Evolutionary conservation across 1,140 invertebrate species (phyloP).

Genomic region (Stegodyphus mimosarum): DNA sequence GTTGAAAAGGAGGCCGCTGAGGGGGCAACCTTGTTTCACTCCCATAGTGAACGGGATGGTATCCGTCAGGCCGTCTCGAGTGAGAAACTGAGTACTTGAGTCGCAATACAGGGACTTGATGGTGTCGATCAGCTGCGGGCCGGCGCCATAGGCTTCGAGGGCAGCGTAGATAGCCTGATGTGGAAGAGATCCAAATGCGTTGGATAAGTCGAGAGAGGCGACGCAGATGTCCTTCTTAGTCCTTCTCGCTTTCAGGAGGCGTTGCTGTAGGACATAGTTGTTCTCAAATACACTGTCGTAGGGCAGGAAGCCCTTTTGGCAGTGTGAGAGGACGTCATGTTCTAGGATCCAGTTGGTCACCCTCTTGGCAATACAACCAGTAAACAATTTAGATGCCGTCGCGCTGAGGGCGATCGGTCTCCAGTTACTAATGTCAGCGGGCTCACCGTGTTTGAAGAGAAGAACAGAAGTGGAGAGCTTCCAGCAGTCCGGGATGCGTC

Average conservation of each 20-base stretch:
- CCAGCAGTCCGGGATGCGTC: constrained; percentile 14
- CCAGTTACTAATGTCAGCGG: constrained; percentile 62
- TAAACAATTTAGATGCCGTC: background rate
- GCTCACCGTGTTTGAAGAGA: constrained; percentile 61
- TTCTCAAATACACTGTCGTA: constrained; percentile 10
- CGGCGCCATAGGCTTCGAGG: constrained; percentile 4
- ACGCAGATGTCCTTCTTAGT: constrained; percentile 39
- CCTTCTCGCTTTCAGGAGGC: constrained; percentile 31
- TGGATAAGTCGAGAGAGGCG: constrained; percentile 64
- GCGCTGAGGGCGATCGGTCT: constrained; percentile 58
- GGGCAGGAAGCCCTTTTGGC: constrained; percentile 29
- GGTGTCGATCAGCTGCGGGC: constrained; percentile 41
- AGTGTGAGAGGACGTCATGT: background rate
- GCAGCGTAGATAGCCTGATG: constrained; percentile 61
- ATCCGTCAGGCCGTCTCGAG: constrained; percentile 7
- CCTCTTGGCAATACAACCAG: background rate
- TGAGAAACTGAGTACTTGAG: constrained; percentile 4
- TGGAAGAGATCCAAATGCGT: constrained; percentile 67
- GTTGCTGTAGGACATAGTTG: background rate
- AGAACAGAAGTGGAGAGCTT: constrained; percentile 59
- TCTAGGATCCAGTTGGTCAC: background rate
- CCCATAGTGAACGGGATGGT: constrained; percentile 59
- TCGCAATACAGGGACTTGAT: constrained; percentile 37
- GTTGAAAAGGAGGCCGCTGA: constrained; percentile 66
- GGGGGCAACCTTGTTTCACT: constrained; percentile 66